Conservation (phyloP, 1,140 invertebrate genomes). For the Caenorhabditis tropicalis region DNA sequence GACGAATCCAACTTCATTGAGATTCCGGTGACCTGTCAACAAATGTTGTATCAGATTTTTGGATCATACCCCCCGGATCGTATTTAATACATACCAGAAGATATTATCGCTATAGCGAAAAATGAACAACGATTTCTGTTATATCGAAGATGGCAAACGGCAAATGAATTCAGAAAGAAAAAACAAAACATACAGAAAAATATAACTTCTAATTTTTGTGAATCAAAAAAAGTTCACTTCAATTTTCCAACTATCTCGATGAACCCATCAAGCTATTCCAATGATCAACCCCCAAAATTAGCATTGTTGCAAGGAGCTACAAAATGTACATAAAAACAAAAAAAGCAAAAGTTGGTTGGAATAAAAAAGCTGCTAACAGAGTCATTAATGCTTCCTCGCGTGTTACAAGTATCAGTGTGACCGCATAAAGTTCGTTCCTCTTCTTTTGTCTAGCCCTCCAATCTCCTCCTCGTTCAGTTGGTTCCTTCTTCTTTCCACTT, state of each 20-base stretch:
- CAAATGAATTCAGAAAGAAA: too few species aligned
- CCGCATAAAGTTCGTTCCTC: not conserved
- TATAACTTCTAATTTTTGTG: too few species aligned
- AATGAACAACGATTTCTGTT: not conserved
- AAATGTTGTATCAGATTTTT: constrained; percentile 25
- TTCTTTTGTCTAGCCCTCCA: not conserved
- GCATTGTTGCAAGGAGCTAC: too few species aligned
- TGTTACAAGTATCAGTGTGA: not conserved
- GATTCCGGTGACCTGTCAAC: constrained; percentile 25
- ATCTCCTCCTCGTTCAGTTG: not conserved
- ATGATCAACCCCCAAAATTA: too few species aligned
- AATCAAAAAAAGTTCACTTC: too few species aligned
- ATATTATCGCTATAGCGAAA: not conserved
- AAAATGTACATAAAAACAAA: not conserved
- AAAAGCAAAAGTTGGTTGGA: not conserved
- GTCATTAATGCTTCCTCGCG: not conserved
- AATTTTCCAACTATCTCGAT: too few species aligned
- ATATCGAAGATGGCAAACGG: too few species aligned
- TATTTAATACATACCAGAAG: not conserved
- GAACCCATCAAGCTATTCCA: too few species aligned
- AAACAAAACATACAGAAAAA: too few species aligned
- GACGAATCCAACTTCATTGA: constrained; percentile 12
- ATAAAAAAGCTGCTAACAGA: not conserved
- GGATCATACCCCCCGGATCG: constrained; percentile 27
- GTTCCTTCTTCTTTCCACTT: not conserved